Evolutionary conservation across 2,888 invertebrate species (phyloP).

Genomic region (Torymus tubicola): DNA sequence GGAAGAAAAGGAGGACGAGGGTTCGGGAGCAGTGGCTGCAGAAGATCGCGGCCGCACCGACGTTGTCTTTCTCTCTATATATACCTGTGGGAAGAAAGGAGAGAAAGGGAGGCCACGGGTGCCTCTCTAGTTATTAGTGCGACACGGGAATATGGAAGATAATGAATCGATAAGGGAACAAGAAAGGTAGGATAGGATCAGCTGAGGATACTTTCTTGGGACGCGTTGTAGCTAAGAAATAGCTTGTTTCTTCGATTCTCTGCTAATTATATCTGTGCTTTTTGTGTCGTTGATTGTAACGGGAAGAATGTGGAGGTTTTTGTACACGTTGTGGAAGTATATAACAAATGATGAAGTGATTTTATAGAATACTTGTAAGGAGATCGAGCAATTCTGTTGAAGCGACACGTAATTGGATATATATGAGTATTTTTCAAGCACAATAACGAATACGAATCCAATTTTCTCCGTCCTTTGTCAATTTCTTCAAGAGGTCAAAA

Average conservation of each 20-base stretch:
- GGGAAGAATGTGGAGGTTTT: no score
- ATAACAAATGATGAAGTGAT: no score
- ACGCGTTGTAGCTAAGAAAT: no score
- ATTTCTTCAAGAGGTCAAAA: no score
- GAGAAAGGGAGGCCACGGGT: neutral
- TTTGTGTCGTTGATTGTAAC: neutral
- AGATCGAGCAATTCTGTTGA: no score
- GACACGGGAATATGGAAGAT: slow-evolving; percentile 57
- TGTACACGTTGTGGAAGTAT: no score
- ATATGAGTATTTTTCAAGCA: neutral
- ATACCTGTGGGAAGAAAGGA: slow-evolving; percentile 1
- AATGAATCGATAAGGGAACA: slow-evolving; percentile 58
- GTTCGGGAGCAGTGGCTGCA: neutral
- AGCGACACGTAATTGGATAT: no score
- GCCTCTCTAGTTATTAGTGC: slow-evolving; percentile 33
- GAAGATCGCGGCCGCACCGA: neutral
- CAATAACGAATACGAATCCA: neutral
- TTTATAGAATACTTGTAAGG: no score
- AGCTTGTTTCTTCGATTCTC: neutral
- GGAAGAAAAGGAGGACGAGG: neutral
- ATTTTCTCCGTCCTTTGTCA: no score
- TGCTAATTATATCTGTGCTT: slow-evolving; percentile 1
- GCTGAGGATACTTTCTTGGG: no score
- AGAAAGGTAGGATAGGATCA: neutral
- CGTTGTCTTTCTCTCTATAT: no score